Conservation (phyloP, 1,140 invertebrate genomes). For the Polypedilum pembai region DNA sequence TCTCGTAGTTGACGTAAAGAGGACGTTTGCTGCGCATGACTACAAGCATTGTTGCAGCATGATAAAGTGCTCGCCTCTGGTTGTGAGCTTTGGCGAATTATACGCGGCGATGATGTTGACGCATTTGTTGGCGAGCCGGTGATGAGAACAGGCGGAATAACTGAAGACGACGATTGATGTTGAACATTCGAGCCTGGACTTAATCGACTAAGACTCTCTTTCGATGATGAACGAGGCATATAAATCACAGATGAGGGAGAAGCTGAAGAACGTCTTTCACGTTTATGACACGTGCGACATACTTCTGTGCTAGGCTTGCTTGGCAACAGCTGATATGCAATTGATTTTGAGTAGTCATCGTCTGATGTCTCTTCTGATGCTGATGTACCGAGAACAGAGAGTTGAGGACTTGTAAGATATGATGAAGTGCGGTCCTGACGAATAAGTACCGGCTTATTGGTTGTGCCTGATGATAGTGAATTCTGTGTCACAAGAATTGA, state of each 20-base stretch:
- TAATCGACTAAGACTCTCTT: constrained; percentile 30
- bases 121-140: constrained; percentile 56
- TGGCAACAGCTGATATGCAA: constrained; percentile 35
- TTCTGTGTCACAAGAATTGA: not conserved
- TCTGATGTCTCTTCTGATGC: constrained; percentile 61
- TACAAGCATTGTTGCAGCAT: constrained; percentile 52
- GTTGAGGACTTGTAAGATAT: constrained; percentile 62
- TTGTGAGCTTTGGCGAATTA: constrained; percentile 84
- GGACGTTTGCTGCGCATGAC: constrained; percentile 58
- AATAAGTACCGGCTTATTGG: constrained; percentile 66
- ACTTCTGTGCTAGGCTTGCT: not conserved
- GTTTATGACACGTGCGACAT: constrained; percentile 10
- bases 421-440: constrained; percentile 73
- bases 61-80: constrained; percentile 65
- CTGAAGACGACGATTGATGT: constrained; percentile 45
- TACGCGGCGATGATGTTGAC: constrained; percentile 47
- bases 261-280: constrained; percentile 33
- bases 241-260: constrained; percentile 31
- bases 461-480: constrained; percentile 35
- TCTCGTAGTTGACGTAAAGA: constrained; percentile 77
- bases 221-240: constrained; percentile 31
- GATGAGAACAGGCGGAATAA: constrained; percentile 57
- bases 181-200: constrained; percentile 53
- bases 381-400: constrained; percentile 62
- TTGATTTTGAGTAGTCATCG: constrained; percentile 35